A percentile compares a stretch with the other conserved stretches of the same genome.
Conservation (phyloP, 92 coral and sea anemone species). For the Porites lobata region DNA sequence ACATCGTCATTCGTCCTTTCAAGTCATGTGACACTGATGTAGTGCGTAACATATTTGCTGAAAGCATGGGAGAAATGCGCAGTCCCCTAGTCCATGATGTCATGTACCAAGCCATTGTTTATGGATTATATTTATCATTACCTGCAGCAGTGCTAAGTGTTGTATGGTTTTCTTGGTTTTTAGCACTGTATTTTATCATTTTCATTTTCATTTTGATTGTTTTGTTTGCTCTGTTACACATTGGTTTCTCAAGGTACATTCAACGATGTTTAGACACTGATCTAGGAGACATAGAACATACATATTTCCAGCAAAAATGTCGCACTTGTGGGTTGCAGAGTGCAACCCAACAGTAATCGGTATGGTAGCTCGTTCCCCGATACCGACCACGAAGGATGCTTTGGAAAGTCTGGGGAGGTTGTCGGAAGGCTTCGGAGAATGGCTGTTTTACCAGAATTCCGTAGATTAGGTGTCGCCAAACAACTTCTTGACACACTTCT, state of each 20-base stretch:
- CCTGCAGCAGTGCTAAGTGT: conserved; percentile 9
- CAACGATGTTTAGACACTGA: conserved; percentile 25
- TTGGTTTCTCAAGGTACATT: conserved; percentile 47
- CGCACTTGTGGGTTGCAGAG: conserved; percentile 59
- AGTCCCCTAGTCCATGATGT: conserved; percentile 44
- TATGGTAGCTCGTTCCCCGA: conserved; percentile 50
- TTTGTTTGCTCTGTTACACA: conserved; percentile 19
- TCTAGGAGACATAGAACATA: neutral
- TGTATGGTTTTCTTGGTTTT: conserved; percentile 1
- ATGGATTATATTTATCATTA: neutral
- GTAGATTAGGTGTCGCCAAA: conserved; percentile 46
- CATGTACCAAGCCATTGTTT: conserved; percentile 25
- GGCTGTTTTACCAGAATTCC: conserved; percentile 53
- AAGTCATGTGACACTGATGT: conserved; percentile 29
- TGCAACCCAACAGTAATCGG: conserved; percentile 3
- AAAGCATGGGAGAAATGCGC: conserved; percentile 59
- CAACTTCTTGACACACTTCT: conserved; percentile 20
- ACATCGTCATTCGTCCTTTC: conserved; percentile 32
- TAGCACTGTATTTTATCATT: neutral
- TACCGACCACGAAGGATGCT: neutral
- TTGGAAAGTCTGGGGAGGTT: conserved; percentile 18
- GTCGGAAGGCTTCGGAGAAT: conserved; percentile 50
- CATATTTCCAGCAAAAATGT: conserved; percentile 6
- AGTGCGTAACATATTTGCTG: conserved; percentile 34
- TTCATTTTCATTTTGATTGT: neutral